Evolutionary conservation across 2,888 invertebrate species (phyloP).

Genomic region (Cephus spinipes): DNA sequence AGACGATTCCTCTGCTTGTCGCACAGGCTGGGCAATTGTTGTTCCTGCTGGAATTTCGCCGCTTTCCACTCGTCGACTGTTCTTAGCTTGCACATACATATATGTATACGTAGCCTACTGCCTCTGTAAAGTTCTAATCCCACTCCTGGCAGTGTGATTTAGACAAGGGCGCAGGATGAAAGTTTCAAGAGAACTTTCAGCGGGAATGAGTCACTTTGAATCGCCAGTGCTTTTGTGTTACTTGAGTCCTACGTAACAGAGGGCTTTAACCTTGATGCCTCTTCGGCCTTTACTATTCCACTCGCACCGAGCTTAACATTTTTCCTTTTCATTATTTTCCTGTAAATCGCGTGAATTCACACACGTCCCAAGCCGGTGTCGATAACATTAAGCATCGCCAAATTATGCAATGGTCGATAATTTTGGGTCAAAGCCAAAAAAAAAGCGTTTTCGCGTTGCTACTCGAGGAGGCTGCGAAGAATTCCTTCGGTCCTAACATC

Average conservation of each 20-base stretch:
- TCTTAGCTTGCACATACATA: background rate
- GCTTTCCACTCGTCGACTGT: background rate
- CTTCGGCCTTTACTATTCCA: conserved; percentile 12
- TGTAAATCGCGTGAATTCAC: background rate
- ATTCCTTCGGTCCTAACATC: background rate
- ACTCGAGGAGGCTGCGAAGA: background rate
- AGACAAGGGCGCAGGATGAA: conserved; percentile 45
- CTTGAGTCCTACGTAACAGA: background rate
- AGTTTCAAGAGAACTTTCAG: conserved; percentile 52
- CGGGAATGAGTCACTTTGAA: conserved; percentile 32
- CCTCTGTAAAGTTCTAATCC: conserved; percentile 54
- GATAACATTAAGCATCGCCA: too few relatives aligned
- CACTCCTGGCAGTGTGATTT: conserved; percentile 51
- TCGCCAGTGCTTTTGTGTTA: conserved; percentile 33
- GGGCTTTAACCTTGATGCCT: background rate
- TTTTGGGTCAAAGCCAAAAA: too few relatives aligned
- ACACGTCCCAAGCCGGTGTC: background rate
- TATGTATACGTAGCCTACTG: background rate
- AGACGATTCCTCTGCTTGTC: background rate
- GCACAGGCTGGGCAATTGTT: background rate
- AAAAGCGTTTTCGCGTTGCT: too few relatives aligned
- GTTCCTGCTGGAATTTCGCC: background rate
- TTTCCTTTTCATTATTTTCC: background rate
- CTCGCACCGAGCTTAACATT: conserved; percentile 10
- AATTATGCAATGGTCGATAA: too few relatives aligned